Conservation (phyloP, 2,797 vertebrate genomes). For the Chrosomus eos region DNA sequence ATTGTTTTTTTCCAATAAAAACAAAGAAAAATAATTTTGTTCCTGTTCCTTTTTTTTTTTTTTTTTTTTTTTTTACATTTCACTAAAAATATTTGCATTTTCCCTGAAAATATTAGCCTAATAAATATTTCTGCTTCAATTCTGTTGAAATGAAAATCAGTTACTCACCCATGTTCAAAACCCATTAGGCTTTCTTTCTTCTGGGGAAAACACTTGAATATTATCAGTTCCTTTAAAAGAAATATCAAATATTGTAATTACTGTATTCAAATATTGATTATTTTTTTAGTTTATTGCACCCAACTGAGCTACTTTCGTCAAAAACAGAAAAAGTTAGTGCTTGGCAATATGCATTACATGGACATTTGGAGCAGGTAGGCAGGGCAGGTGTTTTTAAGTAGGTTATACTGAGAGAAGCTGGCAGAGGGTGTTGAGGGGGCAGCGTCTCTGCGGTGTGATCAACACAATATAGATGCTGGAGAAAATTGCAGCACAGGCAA, state of each 20-base stretch:
- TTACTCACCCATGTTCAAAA: not conserved
- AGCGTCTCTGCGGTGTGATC: conserved; percentile 19
- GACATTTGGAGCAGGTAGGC: conserved; percentile 17
- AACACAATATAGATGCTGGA: not conserved
- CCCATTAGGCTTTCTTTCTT: not conserved
- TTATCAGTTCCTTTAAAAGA: not conserved
- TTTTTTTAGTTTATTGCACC: not conserved
- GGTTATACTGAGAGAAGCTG: conserved; percentile 31
- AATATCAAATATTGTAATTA: not conserved
- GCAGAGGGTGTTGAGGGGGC: conserved; percentile 15
- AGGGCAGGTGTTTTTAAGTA: conserved; percentile 44
- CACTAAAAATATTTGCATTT: not conserved
- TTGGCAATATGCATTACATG: not conserved
- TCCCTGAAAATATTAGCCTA: not conserved
- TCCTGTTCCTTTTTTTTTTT: not conserved
- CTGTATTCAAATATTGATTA: not conserved
- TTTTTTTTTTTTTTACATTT: not conserved
- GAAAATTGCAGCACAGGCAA: conserved; percentile 31
- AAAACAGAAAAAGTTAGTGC: not conserved
- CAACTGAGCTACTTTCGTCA: too few relatives aligned
- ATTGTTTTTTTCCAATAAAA: conserved; percentile 29
- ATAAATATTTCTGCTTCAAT: not conserved
- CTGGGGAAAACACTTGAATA: not conserved
- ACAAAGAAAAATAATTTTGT: not conserved
- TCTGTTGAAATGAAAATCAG: not conserved